Percentiles rank a stretch among this genome's conserved stretches.
These are phyloP conservation scores for Parelbella ahira DNA, from an alignment of 2,888 invertebrate species.

Conservation along the genomic window DNA sequence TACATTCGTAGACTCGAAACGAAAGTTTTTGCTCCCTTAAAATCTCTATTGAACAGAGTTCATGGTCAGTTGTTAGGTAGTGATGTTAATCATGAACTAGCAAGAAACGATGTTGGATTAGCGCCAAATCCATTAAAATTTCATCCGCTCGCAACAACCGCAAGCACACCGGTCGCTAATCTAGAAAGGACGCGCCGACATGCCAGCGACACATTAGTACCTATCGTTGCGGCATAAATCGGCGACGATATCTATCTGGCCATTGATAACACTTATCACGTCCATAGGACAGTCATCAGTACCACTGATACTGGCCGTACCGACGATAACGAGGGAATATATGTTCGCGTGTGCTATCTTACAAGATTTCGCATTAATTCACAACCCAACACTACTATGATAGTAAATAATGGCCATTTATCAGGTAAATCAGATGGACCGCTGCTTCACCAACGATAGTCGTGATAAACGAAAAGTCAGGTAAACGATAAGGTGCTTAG, in stretches of 20 bases:
- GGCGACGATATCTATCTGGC: constrained; percentile 1
- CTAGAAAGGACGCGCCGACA: constrained; percentile 9
- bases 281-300: constrained; percentile 18
- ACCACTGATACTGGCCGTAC: constrained; percentile 19
- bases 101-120: constrained; percentile 8
- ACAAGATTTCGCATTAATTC: constrained; percentile 20
- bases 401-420: constrained; percentile 21
- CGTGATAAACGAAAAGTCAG: constrained; percentile 9
- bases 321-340: constrained; percentile 7
- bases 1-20: too few relatives aligned
- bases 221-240: constrained; percentile 3
- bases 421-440: constrained; percentile 12
- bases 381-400: constrained; percentile 15
- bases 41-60: constrained; percentile 11
- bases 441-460: constrained; percentile 9
- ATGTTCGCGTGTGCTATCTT: constrained; percentile 12
- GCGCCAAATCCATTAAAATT: constrained; percentile 23
- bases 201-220: constrained; percentile 5
- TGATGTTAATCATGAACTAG: constrained; percentile 20
- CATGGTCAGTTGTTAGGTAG: constrained; percentile 18
- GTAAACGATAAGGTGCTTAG: constrained; percentile 10
- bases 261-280: constrained; percentile 12
- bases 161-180: constrained; percentile 16
- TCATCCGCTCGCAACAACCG: constrained; percentile 2
- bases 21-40: too few relatives aligned